Evolutionary conservation across 2,888 invertebrate genomes (phyloP), one percentile per base, ranked within the genome.

Genomic region (Monoplex corrugatus): DNA sequence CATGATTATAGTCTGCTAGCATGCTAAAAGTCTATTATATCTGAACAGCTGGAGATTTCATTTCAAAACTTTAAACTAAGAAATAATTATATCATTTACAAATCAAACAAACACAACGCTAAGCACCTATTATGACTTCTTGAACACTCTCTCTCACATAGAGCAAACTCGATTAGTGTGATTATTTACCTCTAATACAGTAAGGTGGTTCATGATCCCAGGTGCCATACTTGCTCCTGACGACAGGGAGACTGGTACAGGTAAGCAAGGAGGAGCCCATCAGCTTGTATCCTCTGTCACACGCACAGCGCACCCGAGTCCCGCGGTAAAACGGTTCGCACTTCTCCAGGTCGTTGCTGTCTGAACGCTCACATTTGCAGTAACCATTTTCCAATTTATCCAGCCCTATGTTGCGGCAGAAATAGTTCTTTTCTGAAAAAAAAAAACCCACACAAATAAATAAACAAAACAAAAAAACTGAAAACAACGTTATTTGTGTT

Each of bases 261-360:
- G 92, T 93, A 72, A 94, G 87, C 13, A 91, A 86, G 28, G 92
- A 89, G 40, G 91, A 88, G 28, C 94, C 94, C 68, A 90, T 90
- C 84, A 93, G 85, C 78, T 91, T 91, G 90, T 92, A 94, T 57
- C 94, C 94, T 10, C 90, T 87, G 57, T 93, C 88, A 91, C 94
- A 94, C 40, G 91, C 90, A 78, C 94, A 95, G 82, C 93, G 92
- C n/a, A 94, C 91, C 88, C 91, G 91, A n/a, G 92, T 91, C 0
- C 93, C 93, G 1, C 88, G 87, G 84, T 91, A 92, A 82, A 93
- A 94, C 2, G 94, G 94, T 91, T 92, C 91, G 89, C 94, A 94
- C 80, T 90, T 92, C 45, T 89, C 89, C 23, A 93, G 86, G 89
- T 93, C 92, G 82, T 91, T 90, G 83, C 91, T 92, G 13, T 91